Evolutionary conservation across 1,140 invertebrate species (phyloP).

Genomic region (Semibalanus balanoides): DNA sequence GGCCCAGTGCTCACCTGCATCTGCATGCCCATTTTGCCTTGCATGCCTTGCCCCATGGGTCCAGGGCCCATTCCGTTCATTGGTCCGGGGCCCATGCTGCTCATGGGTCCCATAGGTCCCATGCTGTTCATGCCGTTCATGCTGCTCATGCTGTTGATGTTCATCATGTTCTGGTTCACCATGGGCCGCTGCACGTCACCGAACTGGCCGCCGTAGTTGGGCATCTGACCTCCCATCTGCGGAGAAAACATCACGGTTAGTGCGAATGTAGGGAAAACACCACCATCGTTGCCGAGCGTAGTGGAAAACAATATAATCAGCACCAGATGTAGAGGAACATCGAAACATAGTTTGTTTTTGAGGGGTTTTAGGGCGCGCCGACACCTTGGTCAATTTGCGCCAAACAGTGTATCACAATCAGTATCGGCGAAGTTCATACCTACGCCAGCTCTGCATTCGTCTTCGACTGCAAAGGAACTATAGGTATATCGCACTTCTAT

Average conservation of each 20-base stretch:
- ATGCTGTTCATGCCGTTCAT: constrained; percentile 24
- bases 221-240: constrained; percentile 18
- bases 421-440: no score
- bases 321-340: no score
- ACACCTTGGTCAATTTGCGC: no score
- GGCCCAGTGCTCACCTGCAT: constrained; percentile 18
- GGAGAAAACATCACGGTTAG: background rate
- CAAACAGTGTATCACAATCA: no score
- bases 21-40: constrained; percentile 16
- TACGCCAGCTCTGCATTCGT: no score
- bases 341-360: no score
- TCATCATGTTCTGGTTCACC: constrained; percentile 18
- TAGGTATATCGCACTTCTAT: no score
- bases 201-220: constrained; percentile 17
- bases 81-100: constrained; percentile 20
- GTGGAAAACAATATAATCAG: no score
- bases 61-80: constrained; percentile 20
- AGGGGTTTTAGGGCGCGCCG: no score
- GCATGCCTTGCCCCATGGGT: constrained; percentile 20
- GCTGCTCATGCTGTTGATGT: constrained; percentile 19
- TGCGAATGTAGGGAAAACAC: no score
- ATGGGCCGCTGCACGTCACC: constrained; percentile 17
- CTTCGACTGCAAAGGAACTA: no score
- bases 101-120: constrained; percentile 22
- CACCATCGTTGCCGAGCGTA: no score